Percentiles rank a stretch among this genome's conserved stretches.
phyloP scores from a whole-genome alignment of 2,888 invertebrate species.

The Saturnia japonica region DNA sequence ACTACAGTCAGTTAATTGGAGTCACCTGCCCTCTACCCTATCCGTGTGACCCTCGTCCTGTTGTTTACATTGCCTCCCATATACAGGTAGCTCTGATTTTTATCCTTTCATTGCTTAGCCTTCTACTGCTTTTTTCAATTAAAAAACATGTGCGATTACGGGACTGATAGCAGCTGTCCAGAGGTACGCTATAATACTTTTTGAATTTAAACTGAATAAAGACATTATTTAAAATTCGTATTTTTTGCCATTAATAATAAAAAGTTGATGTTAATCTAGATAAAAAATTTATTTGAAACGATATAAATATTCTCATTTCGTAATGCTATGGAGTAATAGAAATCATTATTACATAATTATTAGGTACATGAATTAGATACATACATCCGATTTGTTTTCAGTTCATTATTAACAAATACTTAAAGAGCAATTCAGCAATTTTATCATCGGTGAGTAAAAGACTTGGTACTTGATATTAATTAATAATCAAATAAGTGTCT shows the following conservation, averaged over 20 bases:
- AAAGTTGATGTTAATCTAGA: neutral
- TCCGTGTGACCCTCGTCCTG: conserved; percentile 50
- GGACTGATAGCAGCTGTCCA: neutral
- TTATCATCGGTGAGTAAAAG: neutral
- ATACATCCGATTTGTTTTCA: neutral
- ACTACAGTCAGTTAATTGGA: conserved; percentile 72
- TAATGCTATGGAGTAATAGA: neutral
- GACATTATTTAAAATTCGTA: neutral
- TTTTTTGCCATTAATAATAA: neutral
- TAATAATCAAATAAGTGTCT: too few species aligned
- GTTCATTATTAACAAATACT: neutral
- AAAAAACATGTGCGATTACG: too few species aligned
- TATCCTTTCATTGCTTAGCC: neutral
- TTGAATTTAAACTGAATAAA: neutral
- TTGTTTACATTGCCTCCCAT: conserved; percentile 21
- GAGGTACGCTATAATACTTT: neutral
- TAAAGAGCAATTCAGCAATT: neutral
- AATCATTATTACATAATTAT: neutral
- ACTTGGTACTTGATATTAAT: neutral
- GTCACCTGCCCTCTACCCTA: conserved; percentile 72
- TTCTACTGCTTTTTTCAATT: neutral
- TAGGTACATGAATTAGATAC: neutral
- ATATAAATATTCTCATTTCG: neutral
- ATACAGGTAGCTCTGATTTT: conserved; percentile 47
- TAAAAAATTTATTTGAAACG: neutral